Percentiles rank a stretch among this genome's conserved stretches.
Evolutionary conservation across 2,113 vertebrate genomes (phyloP).

Genomic region (Hydrochoerus hydrochaeris): DNA sequence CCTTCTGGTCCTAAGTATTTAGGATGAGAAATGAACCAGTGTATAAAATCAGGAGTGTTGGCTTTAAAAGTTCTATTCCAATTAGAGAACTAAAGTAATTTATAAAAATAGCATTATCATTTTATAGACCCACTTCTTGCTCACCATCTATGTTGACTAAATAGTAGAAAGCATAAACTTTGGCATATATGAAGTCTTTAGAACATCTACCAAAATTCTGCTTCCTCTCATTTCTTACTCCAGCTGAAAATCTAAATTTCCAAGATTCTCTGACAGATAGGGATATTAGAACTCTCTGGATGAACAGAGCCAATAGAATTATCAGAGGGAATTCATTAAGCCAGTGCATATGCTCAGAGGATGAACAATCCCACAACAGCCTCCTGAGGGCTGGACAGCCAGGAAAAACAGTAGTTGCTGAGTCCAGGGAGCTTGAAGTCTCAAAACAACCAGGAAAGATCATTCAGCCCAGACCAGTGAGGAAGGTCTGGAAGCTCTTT

Average conservation of each 20-base stretch:
- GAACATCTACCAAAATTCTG: not conserved
- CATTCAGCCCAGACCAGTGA: not conserved
- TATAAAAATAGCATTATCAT: not conserved
- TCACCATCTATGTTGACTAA: not conserved
- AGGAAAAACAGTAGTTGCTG: not conserved
- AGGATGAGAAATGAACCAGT: not conserved
- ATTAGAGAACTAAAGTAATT: not conserved
- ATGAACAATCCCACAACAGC: not conserved
- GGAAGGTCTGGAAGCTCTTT: not conserved
- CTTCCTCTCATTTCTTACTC: not conserved
- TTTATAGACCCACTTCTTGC: not conserved
- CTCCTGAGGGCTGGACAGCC: not conserved
- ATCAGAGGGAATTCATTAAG: not conserved
- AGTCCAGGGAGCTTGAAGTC: not conserved
- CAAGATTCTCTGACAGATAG: not conserved
- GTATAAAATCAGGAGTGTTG: not conserved
- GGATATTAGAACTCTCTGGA: not conserved
- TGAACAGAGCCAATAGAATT: not conserved
- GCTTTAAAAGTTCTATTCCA: not conserved
- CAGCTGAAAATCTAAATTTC: slow-evolving; percentile 18
- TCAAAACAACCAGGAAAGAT: not conserved
- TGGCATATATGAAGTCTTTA: not conserved
- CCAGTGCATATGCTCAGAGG: not conserved
- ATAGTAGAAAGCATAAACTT: not conserved
- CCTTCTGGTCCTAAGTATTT: not conserved